These are phyloP conservation scores for Acanthosoma haemorrhoidale DNA, from an alignment of 2,888 invertebrate genomes.

Conservation along the genomic window DNA sequence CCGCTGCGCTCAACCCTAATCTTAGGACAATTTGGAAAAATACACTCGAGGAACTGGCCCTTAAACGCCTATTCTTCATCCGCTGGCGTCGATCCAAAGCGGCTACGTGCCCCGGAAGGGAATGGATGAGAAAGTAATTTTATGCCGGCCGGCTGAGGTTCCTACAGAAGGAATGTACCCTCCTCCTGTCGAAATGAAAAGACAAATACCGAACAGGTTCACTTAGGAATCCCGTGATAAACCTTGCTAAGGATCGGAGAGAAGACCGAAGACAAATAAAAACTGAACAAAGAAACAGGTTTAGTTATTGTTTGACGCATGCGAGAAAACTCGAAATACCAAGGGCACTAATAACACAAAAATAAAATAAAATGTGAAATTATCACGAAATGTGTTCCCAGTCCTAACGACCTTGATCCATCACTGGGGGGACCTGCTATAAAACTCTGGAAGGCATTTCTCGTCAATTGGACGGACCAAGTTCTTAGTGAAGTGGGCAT, in stretches of 20 bases:
- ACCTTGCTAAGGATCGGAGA: too few species aligned
- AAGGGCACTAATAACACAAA: not conserved
- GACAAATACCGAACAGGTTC: not conserved
- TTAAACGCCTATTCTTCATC: not conserved
- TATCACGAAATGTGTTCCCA: slow-evolving; percentile 5
- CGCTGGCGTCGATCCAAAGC: not conserved
- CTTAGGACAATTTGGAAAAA: not conserved
- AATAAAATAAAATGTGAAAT: not conserved
- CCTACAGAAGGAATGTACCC: not conserved
- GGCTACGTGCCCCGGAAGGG: not conserved
- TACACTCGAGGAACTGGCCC: not conserved
- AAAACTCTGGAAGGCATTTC: too few species aligned
- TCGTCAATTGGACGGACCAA: too few species aligned
- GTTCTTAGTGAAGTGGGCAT: too few species aligned
- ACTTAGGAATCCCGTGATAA: too few species aligned
- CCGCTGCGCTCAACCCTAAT: not conserved
- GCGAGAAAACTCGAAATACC: not conserved
- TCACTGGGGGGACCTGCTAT: too few species aligned
- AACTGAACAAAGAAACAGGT: not conserved
- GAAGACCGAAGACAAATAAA: not conserved
- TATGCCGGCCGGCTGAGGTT: not conserved
- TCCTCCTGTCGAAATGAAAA: not conserved
- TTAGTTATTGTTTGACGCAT: too few species aligned
- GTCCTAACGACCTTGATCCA: not conserved
- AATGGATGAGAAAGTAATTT: not conserved